phyloP scores from a whole-genome alignment of 1,140 invertebrate genomes.

The Calliphora vicina region DNA sequence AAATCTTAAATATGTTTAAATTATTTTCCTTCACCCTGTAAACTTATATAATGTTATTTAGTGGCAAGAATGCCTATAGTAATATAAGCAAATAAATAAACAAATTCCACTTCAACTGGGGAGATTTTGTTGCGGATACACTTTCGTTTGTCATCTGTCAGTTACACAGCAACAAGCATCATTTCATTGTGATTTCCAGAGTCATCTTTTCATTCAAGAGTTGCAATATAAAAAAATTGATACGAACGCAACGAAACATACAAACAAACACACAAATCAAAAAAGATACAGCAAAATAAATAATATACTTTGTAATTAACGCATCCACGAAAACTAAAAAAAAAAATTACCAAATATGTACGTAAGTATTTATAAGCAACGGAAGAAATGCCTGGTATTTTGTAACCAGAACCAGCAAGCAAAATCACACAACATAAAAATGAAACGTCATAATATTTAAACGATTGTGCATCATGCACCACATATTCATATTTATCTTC shows the following conservation, averaged over 20 bases:
- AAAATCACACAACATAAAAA: neutral
- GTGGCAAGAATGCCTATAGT: neutral
- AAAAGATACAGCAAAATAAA: too few relatives aligned
- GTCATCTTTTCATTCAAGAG: neutral
- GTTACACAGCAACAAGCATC: constrained; percentile 8
- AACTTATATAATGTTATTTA: too few relatives aligned
- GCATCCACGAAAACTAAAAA: neutral
- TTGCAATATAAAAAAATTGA: neutral
- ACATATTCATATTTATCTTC: too few relatives aligned
- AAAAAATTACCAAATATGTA: neutral
- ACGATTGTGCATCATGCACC: neutral
- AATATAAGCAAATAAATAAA: neutral
- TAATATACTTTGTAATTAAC: too few relatives aligned
- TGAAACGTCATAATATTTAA: constrained; percentile 8
- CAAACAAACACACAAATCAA: too few relatives aligned
- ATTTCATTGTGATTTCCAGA: constrained; percentile 24
- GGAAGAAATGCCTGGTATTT: neutral
- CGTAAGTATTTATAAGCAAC: neutral
- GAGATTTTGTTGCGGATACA: neutral
- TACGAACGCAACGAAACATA: neutral
- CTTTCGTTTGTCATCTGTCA: constrained; percentile 30
- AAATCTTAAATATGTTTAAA: neutral
- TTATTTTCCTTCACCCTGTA: neutral
- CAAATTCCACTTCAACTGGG: neutral
- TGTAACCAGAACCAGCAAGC: neutral